phyloP scores from a whole-genome alignment of 2,888 invertebrate species.

The Euspilapteryx auroguttella region DNA sequence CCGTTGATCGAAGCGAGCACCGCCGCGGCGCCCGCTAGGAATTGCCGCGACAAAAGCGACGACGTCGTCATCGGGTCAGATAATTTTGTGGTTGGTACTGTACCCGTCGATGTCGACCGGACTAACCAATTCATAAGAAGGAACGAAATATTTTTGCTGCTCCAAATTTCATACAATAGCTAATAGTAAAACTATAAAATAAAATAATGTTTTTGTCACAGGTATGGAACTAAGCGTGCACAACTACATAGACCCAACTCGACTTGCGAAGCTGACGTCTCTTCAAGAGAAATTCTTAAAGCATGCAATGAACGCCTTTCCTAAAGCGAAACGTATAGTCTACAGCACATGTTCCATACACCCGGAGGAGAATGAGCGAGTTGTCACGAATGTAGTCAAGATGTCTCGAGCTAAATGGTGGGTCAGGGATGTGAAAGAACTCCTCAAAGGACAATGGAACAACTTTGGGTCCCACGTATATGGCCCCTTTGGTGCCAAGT shows the following conservation, averaged over 20 bases:
- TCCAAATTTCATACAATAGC: no score
- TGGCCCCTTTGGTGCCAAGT: slow-evolving; percentile 68
- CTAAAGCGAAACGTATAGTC: slow-evolving; percentile 80
- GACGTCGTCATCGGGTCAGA: no score
- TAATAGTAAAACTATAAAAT: no score
- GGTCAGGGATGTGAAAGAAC: slow-evolving; percentile 62
- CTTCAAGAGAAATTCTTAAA: slow-evolving; percentile 83
- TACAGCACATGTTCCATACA: slow-evolving; percentile 96
- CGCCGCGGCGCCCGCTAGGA: no score
- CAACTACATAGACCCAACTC: slow-evolving; percentile 40
- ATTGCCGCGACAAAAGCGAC: no score
- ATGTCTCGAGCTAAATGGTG: slow-evolving; percentile 60
- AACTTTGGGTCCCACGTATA: slow-evolving; percentile 69
- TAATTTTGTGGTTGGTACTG: no score
- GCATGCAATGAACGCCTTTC: slow-evolving; percentile 83
- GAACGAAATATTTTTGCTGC: neutral
- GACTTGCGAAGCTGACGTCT: slow-evolving; percentile 69
- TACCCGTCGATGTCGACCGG: no score
- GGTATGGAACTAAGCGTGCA: slow-evolving; percentile 46
- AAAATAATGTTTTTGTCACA: slow-evolving; percentile 10
- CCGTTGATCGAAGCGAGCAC: no score
- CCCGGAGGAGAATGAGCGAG: slow-evolving; percentile 91
- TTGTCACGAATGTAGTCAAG: slow-evolving; percentile 72
- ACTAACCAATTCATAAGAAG: no score
- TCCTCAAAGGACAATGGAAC: slow-evolving; percentile 67